Base-by-base conservation (phyloP, 2,113 vertebrate genomes). In the Mandrillus leucophaeus region DNA sequence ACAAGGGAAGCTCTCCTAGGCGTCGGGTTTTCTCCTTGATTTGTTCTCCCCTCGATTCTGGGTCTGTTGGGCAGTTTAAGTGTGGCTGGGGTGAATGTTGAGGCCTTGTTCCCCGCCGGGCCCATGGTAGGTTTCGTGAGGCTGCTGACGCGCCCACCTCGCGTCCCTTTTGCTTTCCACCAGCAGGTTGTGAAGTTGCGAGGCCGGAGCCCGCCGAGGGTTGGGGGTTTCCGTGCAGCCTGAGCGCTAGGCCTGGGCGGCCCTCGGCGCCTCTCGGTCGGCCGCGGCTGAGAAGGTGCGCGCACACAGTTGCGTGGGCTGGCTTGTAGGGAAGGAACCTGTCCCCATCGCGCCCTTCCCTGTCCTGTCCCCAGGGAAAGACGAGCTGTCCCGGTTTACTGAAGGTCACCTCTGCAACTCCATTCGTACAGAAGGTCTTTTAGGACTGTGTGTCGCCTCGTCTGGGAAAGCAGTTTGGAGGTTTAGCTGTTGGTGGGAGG, bases 351-450 rank as follows among this genome's bases (percentile, higher is more conserved):
- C 72, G 38, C 48, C 23, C 25, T 25, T 2, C 8, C 25, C 12
- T 52, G 23, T 2, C 8, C 68, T 38, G 83, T 38, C 45, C 30
- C 66, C 8, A 13, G 66, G 52, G 35, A 68, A 27, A 82, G 88
- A 85, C 91, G 43, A 35, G 20, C 81, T 40, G 96, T 40, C 82
- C 97, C 85, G n/a, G 17, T 57, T 72, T 12, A 4, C 89, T 96
- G 97, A 98, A 98, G 97, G 97, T 98, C 97, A 98, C 97, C 97
- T 95, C 78, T 96, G 95, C 93, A 43, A 70, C 61, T 93, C 82
- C 59, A 30, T 57, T 59, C 20, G 11, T 50, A 48, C 89, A 2
- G 83, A 85, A 95, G 87, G 95, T 30, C 79, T 83, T 92, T 89
- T 50, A 11, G 93, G 76, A 38, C 55, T n/a, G 11, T 5, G 83